Base-by-base conservation (phyloP, 2,888 invertebrate genomes). In the Rhamnusium bicolor region DNA sequence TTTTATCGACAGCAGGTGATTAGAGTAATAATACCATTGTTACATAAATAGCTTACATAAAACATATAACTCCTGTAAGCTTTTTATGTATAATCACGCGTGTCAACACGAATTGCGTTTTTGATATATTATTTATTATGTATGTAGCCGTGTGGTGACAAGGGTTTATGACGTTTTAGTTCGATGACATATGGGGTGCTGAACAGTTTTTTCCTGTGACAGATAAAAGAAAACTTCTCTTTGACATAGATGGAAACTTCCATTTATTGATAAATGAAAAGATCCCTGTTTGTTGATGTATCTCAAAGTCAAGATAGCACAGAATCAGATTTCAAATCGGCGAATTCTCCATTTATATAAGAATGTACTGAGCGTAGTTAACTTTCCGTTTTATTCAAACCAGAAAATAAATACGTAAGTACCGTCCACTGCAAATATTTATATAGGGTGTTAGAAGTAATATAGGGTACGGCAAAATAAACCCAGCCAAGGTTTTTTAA, bases 101-200 rank as follows among this genome's bases (percentile, higher is more conserved):
- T 61, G 61, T 61, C 61, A 61, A 19, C 61, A 62, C 61, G 53
- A 69, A 69, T 61, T 51, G 49, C 69, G 61, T 69, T 53, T 56
- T 61, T 69, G 69, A 61, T 69, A 61, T 19, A 40, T 61, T 49
- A 69, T 61, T 69, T 69, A 68, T 68, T 60, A 69, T 51, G 69
- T 46, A 53, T 40, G 61, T 46, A 12, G 61, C 16, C 61, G 46
- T 61, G 49, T 21, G 58, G 53, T 40, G 69, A 61, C 61, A 61
- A 69, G 61, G 69, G 53, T 27, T 49, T 58, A 51, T 65, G 61
- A 53, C 61, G 61, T 70, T 70, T 63, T 47, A 63, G 69, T 53
- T 63, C 29, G 21, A 54, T 62, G 63, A 63, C 62, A 40, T 54
- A 63, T 63, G 56, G 69, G 62, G 49, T 46, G 53, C 32, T 24